Evolutionary conservation across 2,888 invertebrate species (phyloP).

Genomic region (Cristatella mucedo): DNA sequence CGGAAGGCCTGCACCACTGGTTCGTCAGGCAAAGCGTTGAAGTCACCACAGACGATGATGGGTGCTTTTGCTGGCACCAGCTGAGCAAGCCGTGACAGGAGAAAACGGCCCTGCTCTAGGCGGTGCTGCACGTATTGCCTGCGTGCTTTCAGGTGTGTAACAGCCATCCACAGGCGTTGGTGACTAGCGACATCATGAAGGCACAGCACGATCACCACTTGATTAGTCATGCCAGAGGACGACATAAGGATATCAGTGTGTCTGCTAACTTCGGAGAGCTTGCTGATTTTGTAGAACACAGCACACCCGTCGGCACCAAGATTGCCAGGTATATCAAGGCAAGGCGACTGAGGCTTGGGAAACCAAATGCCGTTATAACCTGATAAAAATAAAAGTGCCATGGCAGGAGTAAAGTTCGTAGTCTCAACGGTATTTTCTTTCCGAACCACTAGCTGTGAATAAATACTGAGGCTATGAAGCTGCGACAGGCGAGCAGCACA

Average conservation of each 20-base stretch:
- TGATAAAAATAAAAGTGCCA: no score
- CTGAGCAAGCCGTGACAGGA: slow-evolving; percentile 17
- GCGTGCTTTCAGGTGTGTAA: slow-evolving; percentile 60
- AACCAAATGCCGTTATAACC: no score
- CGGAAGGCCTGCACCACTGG: slow-evolving; percentile 50
- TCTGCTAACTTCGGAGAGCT: slow-evolving; percentile 44
- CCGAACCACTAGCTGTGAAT: no score
- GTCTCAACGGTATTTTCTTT: no score
- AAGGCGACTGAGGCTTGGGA: slow-evolving; percentile 62
- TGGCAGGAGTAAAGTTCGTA: no score
- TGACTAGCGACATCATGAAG: no score
- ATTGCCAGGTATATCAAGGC: slow-evolving; percentile 53
- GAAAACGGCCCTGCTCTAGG: slow-evolving; percentile 19
- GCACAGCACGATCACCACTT: slow-evolving; percentile 49
- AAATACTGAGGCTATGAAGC: no score
- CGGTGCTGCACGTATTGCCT: slow-evolving; percentile 41
- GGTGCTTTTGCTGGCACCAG: slow-evolving; percentile 36
- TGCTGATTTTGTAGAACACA: slow-evolving; percentile 51
- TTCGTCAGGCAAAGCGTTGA: slow-evolving; percentile 58
- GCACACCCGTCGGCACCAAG: slow-evolving; percentile 66
- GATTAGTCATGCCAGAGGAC: slow-evolving; percentile 18
- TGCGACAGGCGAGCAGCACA: no score
- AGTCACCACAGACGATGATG: slow-evolving; percentile 54
- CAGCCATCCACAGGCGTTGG: no score
- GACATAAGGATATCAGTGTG: slow-evolving; percentile 18